Evolutionary conservation across 2,797 vertebrate species (phyloP).

Genomic region (Pyrocephalus nanus): DNA sequence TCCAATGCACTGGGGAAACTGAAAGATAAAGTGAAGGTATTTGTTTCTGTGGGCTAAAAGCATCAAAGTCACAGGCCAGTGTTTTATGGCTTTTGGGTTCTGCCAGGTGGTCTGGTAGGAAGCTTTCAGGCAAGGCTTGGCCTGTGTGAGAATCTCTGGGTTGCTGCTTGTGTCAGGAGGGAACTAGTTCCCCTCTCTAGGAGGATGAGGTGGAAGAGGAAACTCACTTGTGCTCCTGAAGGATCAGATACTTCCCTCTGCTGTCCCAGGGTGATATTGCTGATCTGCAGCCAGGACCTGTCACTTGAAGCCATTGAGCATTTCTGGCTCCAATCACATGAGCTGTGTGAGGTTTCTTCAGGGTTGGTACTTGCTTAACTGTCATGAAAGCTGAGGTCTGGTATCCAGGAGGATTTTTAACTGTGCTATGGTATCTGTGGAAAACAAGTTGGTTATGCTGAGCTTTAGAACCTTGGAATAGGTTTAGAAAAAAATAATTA

Average conservation of each 20-base stretch:
- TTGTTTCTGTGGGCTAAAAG: background rate
- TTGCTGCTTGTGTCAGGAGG: background rate
- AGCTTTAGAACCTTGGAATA: background rate
- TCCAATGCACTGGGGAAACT: background rate
- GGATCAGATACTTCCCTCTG: background rate
- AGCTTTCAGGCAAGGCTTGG: background rate
- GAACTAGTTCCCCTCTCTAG: background rate
- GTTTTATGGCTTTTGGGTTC: background rate
- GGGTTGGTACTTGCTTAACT: background rate
- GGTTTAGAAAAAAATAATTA: background rate
- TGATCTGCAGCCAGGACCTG: background rate
- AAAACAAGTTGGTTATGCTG: background rate
- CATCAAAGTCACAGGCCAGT: background rate
- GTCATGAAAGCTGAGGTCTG: background rate
- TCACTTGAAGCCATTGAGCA: background rate
- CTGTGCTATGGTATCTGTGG: background rate
- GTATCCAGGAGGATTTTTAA: background rate
- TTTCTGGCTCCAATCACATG: background rate
- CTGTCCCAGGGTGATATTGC: background rate
- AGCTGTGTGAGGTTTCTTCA: background rate
- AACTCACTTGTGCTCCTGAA: background rate
- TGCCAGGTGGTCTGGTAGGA: background rate
- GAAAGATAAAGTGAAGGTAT: background rate
- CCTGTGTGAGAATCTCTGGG: fast-evolving
- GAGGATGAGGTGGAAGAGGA: background rate